These are phyloP conservation scores for Chroicocephalus ridibundus DNA, from an alignment of 2,113 vertebrate genomes.

Conservation along the genomic window DNA sequence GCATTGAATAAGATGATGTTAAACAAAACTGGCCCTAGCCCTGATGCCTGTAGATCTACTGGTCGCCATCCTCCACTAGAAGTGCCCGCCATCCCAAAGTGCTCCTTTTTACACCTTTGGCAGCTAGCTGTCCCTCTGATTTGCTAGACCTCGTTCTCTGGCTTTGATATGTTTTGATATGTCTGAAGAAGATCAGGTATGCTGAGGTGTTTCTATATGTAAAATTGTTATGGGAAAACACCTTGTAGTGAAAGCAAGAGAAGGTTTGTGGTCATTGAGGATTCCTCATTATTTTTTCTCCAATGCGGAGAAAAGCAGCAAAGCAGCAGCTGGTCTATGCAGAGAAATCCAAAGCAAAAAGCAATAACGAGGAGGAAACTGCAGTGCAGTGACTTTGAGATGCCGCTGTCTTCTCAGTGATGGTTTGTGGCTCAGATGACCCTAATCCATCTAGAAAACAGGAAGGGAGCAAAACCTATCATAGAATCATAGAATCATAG, in stretches of 20 bases:
- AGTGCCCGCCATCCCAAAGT: background rate
- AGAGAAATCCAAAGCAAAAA: background rate
- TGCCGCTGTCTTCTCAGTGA: accelerated
- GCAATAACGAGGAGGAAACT: background rate
- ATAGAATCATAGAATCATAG: too few species aligned
- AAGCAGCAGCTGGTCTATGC: background rate
- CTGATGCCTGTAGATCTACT: background rate
- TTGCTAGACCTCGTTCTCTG: background rate
- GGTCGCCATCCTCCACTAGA: background rate
- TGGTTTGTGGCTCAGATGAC: background rate
- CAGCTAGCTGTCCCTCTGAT: background rate
- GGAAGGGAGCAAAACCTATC: background rate
- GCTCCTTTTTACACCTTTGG: background rate
- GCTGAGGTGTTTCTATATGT: background rate
- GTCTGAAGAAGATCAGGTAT: background rate
- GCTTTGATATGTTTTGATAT: background rate
- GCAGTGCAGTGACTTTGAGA: background rate
- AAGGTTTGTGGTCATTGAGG: background rate
- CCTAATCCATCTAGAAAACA: background rate
- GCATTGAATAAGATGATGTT: background rate
- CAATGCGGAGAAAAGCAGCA: background rate
- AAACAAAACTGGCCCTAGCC: background rate
- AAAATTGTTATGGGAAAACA: background rate
- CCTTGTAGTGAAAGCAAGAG: background rate
- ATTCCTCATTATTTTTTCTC: background rate